Evolutionary conservation across 2,113 vertebrate genomes (phyloP), one percentile per base, ranked within the genome.

Genomic region (Paedocypris sp.): DNA sequence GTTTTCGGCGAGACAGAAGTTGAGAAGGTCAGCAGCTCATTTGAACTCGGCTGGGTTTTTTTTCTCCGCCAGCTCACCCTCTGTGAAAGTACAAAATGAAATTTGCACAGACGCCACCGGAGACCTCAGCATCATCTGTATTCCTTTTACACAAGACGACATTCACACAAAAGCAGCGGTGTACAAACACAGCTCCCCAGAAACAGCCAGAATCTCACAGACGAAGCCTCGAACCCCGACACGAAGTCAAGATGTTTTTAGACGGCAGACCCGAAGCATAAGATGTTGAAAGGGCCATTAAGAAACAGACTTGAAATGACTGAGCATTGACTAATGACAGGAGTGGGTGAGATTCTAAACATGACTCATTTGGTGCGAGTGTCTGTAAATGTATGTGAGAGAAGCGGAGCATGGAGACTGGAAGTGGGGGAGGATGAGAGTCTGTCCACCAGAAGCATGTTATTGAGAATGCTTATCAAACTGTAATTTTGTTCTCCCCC

Each of bases 381-480:
- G 36, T 62, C n/a, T 7, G 36, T 62, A 36, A 42, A 15, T 26
- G 52, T 41, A 28, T 53, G 22, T 36, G 41, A 38, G 46, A 35
- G 6, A n/a, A 32, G 5, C 25, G 48, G 28, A 15, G 33, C 13
- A 50, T 62, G 39, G 76, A 73, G 75, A 42, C 47, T 15, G 60
- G 18, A 39, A 52, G 16, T 25, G 25, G 18, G 32, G 25, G 35
- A 52, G 36, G 56, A n/a, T 43, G 41, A 18, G 47, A 52, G 50
- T 23, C 43, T 31, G 42, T 6, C n/a, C 66, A 67, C 15, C 15
- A 42, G 45, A 15, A 58, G 57, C 70, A 43, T 79, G 73, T 75
- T 76, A 84, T 78, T 73, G 62, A 80, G 73, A 71, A 43, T 58
- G 74, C 78, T 73, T 69, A 75, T 82, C 69, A 76, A 81, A 80